Evolutionary conservation across 1,140 invertebrate genomes (phyloP).

Genomic region (Phthorimaea operculella): DNA sequence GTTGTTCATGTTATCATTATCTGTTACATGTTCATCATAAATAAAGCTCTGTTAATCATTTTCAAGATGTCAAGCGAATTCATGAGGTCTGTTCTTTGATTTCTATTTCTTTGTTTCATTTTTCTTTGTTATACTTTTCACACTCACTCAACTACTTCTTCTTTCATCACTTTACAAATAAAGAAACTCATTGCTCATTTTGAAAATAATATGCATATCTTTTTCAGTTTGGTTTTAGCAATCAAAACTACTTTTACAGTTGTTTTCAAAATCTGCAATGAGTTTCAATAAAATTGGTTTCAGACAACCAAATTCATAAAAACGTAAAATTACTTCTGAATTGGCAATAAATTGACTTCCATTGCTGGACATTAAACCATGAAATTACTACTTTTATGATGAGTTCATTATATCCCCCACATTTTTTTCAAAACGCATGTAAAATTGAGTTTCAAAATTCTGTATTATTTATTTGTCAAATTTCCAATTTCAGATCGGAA

Average conservation of each 20-base stretch:
- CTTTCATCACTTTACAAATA: conserved; percentile 34
- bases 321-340: conserved; percentile 12
- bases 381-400: conserved; percentile 1
- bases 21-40: too few relatives aligned
- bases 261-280: background rate
- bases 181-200: conserved; percentile 20
- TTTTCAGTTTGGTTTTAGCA: background rate
- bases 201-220: conserved; percentile 24
- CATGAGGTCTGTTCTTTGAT: conserved; percentile 16
- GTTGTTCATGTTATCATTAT: background rate
- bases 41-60: too few relatives aligned
- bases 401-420: conserved; percentile 11
- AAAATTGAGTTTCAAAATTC: conserved; percentile 26
- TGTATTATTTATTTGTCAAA: conserved; percentile 57
- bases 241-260: background rate
- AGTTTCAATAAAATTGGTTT: background rate
- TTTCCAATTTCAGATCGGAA: conserved; percentile 69
- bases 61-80: conserved; percentile 21
- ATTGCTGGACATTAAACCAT: conserved; percentile 9
- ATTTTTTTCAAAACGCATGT: conserved; percentile 32
- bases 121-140: conserved; percentile 24
- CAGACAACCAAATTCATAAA: background rate
- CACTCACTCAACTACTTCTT: conserved; percentile 33
- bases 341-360: conserved; percentile 15
- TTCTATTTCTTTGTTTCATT: conserved; percentile 28